Evolutionary conservation across 2,113 vertebrate species (phyloP).

Genomic region (Eclectus roratus): DNA sequence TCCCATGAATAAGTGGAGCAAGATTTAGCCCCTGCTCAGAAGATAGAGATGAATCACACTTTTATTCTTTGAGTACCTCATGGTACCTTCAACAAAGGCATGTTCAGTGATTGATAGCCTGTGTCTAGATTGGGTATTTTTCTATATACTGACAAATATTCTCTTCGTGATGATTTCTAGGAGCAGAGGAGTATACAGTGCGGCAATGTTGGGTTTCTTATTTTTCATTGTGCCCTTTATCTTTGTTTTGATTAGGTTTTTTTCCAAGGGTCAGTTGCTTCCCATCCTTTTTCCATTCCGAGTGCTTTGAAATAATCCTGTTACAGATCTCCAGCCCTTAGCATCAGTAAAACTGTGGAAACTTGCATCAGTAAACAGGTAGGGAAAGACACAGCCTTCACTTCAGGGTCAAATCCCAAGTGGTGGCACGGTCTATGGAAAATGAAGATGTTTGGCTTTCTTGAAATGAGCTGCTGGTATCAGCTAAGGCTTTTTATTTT

Average conservation of each 20-base stretch:
- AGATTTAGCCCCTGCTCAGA: slow-evolving; percentile 32
- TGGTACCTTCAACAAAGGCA: slow-evolving; percentile 29
- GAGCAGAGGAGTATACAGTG: slow-evolving; percentile 11
- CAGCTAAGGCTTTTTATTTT: neutral
- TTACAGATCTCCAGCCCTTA: neutral
- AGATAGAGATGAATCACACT: slow-evolving; percentile 65
- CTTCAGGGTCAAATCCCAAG: slow-evolving; percentile 35
- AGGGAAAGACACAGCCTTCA: neutral
- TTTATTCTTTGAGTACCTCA: slow-evolving; percentile 59
- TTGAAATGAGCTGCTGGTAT: neutral
- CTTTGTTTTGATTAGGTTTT: slow-evolving; percentile 40
- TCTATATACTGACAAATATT: slow-evolving; percentile 61
- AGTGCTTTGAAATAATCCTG: slow-evolving; percentile 21
- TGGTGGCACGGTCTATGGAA: neutral
- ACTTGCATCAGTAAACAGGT: neutral
- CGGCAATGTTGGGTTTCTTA: neutral
- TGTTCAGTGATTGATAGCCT: slow-evolving; percentile 61
- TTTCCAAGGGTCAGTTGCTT: neutral
- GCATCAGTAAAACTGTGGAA: neutral
- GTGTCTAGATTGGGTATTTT: slow-evolving; percentile 66
- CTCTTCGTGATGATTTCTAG: neutral
- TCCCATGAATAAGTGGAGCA: slow-evolving; percentile 31
- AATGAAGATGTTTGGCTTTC: neutral
- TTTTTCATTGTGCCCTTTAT: neutral
- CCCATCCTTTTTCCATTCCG: neutral